Evolutionary conservation across 2,113 vertebrate genomes (phyloP), one percentile per base, ranked within the genome.

Genomic region (Gambusia holbrooki): DNA sequence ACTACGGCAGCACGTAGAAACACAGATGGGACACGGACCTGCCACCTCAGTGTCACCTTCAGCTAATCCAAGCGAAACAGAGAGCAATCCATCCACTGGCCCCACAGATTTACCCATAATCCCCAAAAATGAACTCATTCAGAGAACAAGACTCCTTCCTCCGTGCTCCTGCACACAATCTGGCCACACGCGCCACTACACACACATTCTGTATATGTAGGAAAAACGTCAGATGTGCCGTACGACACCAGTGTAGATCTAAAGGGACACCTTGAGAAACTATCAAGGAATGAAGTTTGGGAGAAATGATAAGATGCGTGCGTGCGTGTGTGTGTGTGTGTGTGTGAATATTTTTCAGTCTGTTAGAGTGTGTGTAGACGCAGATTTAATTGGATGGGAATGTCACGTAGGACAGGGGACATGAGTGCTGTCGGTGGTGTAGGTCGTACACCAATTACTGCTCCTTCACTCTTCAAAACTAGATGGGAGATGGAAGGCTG

Each of bases 371-470:
- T 54, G 76, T 62, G 78, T 0, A 73, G 80, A 83, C 40, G 42
- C 61, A 66, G 69, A 72, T 84, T 90, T 91, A 91, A 93, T 92
- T 92, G 90, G 91, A 89, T 84, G 87, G 87, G 90, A 90, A 90
- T 86, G 90, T 91, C 90, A 92, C 79, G 65, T 77, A 84, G 88
- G 89, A 91, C 80, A 85, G 82, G 86, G 81, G 85, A 92, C 88
- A 90, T 72, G 85, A 89, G 86, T 68, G 88, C 88, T 85, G 84
- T 69, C 30, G 58, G 82, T 88, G 78, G 66, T 87, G 84, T 87
- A 89, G 90, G 90, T 91, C 85, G 80, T 83, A 90, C 88, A 89
- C 89, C 90, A 92, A 91, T 93, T 91, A 93, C 85, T 82, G 77
- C 87, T 77, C 84, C 9, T 35, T 66, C 68, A 25, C 82, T 89